A percentile compares a stretch with the other conserved stretches of the same genome.
Evolutionary conservation across 2,888 invertebrate species (phyloP).

Genomic region (Cerastis leucographa): DNA sequence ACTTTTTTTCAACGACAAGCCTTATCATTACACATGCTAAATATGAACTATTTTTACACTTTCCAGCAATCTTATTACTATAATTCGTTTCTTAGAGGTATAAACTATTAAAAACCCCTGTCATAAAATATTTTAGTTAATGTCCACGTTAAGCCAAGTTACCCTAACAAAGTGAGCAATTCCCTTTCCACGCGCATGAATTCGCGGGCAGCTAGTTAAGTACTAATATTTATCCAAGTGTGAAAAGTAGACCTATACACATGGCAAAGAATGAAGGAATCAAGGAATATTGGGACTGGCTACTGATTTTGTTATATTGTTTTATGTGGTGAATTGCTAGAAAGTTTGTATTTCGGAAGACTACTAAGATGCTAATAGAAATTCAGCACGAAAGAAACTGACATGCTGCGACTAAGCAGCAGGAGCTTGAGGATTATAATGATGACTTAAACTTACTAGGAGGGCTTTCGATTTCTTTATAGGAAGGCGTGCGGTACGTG

Average conservation of each 20-base stretch:
- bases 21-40: no score
- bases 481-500: conserved; percentile 72
- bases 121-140: no score
- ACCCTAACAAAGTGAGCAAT: no score
- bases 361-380: background rate
- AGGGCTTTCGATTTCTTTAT: conserved; percentile 26
- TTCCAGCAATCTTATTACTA: no score
- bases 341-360: background rate
- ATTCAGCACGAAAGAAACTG: background rate
- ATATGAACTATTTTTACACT: no score
- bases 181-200: no score
- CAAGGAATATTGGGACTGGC: background rate
- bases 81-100: no score
- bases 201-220: no score
- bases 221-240: background rate
- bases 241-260: background rate
- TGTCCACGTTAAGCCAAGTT: no score
- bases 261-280: background rate
- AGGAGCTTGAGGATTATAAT: background rate
- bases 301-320: background rate
- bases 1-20: no score
- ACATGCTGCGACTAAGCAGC: background rate
- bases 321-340: background rate
- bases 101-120: no score
- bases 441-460: conserved; percentile 64